These are phyloP conservation scores for Natrix natrix DNA, from an alignment of 2,797 vertebrate genomes.

Conservation along the genomic window DNA sequence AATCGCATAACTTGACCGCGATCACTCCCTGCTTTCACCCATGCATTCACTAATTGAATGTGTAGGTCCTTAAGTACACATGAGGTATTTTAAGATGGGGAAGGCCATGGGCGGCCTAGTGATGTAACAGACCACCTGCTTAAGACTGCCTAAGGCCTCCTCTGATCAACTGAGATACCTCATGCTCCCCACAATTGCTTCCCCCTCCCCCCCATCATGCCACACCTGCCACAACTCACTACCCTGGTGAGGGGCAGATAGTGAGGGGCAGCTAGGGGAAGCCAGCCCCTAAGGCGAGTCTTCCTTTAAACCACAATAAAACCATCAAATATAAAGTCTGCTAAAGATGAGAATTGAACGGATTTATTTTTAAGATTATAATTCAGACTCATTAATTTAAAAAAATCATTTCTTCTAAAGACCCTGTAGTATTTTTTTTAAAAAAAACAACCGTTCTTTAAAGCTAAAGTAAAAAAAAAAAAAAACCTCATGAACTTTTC, in stretches of 20 bases:
- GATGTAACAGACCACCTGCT: no score
- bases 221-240: no score
- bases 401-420: not conserved
- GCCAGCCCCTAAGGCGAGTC: not conserved
- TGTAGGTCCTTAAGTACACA: no score
- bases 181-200: no score
- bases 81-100: no score
- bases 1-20: not conserved
- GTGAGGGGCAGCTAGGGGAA: not conserved
- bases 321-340: not conserved
- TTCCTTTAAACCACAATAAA: not conserved
- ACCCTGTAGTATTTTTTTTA: not conserved
- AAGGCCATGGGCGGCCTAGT: no score
- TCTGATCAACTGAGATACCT: no score
- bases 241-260: no score
- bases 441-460: not conserved
- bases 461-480: not conserved
- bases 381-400: not conserved
- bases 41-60: no score
- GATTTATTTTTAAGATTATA: not conserved
- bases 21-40: not conserved
- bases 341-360: not conserved
- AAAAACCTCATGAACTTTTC: not conserved
- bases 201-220: no score
- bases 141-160: no score